Conservation (phyloP, 2,888 invertebrate genomes). For the Pyrgus malvae region DNA sequence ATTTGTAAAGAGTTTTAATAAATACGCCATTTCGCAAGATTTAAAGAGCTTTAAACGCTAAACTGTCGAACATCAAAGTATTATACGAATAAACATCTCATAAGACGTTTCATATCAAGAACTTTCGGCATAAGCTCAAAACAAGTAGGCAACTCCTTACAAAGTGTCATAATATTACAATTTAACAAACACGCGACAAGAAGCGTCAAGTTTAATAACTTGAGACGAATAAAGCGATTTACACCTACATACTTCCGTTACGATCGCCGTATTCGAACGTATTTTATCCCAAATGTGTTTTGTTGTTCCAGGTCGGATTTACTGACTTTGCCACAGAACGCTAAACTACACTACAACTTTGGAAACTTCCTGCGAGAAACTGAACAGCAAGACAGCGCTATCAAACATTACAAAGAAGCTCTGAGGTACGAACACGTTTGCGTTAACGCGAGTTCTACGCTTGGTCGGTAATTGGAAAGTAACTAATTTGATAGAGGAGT, state of each 20-base stretch:
- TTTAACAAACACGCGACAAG: conserved; percentile 26
- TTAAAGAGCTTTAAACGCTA: too few relatives aligned
- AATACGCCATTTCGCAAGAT: too few relatives aligned
- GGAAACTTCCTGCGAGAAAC: conserved; percentile 92
- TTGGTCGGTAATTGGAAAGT: not conserved
- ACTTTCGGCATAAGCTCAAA: not conserved
- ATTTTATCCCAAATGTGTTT: conserved; percentile 63
- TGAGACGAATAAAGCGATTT: conserved; percentile 46
- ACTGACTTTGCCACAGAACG: conserved; percentile 90
- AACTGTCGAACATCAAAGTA: too few relatives aligned
- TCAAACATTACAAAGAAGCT: conserved; percentile 90
- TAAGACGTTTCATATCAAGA: too few relatives aligned
- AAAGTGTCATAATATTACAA: conserved; percentile 9
- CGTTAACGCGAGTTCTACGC: conserved; percentile 6
- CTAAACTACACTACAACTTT: conserved; percentile 96
- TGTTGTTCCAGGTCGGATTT: conserved; percentile 89
- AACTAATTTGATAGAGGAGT: too few relatives aligned
- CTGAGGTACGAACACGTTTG: conserved; percentile 83
- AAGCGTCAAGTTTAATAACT: conserved; percentile 38
- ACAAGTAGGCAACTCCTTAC: conserved; percentile 7
- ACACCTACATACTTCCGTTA: conserved; percentile 48
- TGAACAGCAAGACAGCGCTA: conserved; percentile 86
- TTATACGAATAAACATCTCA: too few relatives aligned
- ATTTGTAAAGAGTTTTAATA: too few relatives aligned
- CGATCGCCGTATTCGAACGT: conserved; percentile 46